Conservation (phyloP, 2,797 vertebrate species). For the Lophius americanus region DNA sequence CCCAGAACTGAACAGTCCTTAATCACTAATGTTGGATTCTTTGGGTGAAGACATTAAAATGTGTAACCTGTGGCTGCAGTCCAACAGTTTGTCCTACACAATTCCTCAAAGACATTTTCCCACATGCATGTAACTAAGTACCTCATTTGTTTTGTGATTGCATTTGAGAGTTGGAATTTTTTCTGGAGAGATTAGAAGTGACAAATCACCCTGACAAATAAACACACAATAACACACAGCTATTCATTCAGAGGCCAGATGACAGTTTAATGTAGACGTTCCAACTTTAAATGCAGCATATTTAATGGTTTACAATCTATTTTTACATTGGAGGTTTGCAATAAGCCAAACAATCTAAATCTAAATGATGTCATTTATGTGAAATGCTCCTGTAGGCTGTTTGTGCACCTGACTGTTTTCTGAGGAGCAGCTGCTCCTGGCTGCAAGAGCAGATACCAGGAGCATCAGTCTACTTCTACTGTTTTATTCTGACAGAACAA, state of each 20-base stretch:
- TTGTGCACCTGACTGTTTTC: too few species aligned
- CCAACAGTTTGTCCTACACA: too few species aligned
- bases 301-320: conserved; percentile 33
- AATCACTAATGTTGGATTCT: too few species aligned
- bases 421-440: too few species aligned
- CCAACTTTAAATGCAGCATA: conserved; percentile 16
- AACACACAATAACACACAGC: conserved; percentile 17
- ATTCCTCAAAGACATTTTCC: conserved; percentile 18
- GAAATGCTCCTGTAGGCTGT: too few species aligned
- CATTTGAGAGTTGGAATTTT: conserved; percentile 10
- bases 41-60: too few species aligned
- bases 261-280: conserved; percentile 24
- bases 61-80: too few species aligned
- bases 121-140: conserved; percentile 22
- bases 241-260: not conserved
- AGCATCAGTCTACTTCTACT: too few species aligned
- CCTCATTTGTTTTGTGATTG: conserved; percentile 12
- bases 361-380: conserved; percentile 21
- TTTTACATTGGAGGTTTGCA: conserved; percentile 26
- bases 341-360: conserved; percentile 14
- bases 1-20: too few species aligned
- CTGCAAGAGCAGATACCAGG: too few species aligned
- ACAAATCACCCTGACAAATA: not conserved
- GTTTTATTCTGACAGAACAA: too few species aligned
- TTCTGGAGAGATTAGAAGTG: conserved; percentile 9